Conservation (phyloP, 2,797 vertebrate genomes). For the Potorous gilbertii region DNA sequence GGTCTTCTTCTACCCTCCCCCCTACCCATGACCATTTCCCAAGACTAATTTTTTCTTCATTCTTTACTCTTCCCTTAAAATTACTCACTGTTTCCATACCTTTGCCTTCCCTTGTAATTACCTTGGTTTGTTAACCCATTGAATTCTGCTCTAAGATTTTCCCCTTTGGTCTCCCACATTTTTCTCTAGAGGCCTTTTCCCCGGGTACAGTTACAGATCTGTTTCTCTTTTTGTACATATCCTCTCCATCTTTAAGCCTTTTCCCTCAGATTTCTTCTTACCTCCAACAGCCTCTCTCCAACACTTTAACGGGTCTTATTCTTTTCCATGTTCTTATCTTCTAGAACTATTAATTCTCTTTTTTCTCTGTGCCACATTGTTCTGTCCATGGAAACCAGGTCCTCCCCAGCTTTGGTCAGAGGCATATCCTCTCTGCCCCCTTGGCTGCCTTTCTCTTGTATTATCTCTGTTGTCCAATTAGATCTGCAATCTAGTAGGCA, state of each 20-base stretch:
- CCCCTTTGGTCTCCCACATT: neutral
- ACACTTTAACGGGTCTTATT: neutral
- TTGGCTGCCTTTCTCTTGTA: neutral
- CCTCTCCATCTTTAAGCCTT: neutral
- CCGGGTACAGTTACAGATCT: neutral
- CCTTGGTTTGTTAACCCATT: neutral
- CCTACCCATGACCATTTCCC: neutral
- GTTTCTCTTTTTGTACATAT: neutral
- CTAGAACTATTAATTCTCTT: constrained; percentile 23
- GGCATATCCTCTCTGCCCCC: neutral
- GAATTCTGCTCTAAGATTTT: neutral
- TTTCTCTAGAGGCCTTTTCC: neutral
- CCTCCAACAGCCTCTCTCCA: neutral
- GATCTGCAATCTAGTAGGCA: neutral
- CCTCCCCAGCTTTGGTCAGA: neutral
- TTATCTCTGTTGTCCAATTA: neutral
- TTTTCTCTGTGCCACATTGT: constrained; percentile 15
- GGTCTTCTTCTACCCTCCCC: neutral
- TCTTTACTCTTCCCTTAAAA: neutral
- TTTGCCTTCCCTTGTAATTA: neutral
- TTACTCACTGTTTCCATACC: neutral
- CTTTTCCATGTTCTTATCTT: constrained; percentile 21
- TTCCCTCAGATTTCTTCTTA: neutral
- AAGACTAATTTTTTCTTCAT: neutral
- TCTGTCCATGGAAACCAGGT: neutral